Evolutionary conservation across 2,888 invertebrate genomes (phyloP), one percentile per base, ranked within the genome.

Genomic region (Lepidochrysops patricia): DNA sequence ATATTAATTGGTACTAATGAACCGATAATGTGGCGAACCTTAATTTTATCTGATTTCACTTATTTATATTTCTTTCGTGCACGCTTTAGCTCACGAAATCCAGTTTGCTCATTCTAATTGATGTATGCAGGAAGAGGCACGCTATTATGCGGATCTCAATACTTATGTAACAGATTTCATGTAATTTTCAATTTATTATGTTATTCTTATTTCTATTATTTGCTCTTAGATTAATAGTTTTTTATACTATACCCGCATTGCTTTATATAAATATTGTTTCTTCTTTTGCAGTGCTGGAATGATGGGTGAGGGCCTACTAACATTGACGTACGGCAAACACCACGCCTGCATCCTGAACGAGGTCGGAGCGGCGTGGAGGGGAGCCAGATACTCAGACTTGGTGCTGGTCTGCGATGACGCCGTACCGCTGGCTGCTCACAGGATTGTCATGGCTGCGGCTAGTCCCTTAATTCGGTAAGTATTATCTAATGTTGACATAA

Each of bases 241-340:
- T 13, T 43, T 0, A 50, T 15, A 9, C 2, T 26, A 19, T 43
- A 4, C 4, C 43, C 3, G n/a, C n/a, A n/a, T n/a, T n/a, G n/a
- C n/a, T n/a, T n/a, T n/a, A n/a, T n/a, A n/a, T 1, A 23, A 43
- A 23, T 9, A 19, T 23, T n/a, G 34, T 65, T 52, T 64, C 13
- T 67, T 68, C 70, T 69, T 68, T 80, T 80, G 2, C 79, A 90
- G 90, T 82, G 87, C 87, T 87, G 89, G 89, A 88, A 90, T 90
- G 85, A 90, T 90, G 90, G 90, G 91, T 82, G 92, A 93, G 87
- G 93, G 93, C 76, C 91, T 96, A 91, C 93, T 96, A 91, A 96
- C 96, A 82, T 93, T 96, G 90, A 96, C 96, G 90, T 96, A 96
- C 90, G 96, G 96, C 91, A 96, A 96, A 91, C 96, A 96, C 92